A percentile compares a stretch with the other conserved stretches of the same genome.
phyloP scores from a whole-genome alignment of 2,797 vertebrate genomes.

The Sandelia bainsii region DNA sequence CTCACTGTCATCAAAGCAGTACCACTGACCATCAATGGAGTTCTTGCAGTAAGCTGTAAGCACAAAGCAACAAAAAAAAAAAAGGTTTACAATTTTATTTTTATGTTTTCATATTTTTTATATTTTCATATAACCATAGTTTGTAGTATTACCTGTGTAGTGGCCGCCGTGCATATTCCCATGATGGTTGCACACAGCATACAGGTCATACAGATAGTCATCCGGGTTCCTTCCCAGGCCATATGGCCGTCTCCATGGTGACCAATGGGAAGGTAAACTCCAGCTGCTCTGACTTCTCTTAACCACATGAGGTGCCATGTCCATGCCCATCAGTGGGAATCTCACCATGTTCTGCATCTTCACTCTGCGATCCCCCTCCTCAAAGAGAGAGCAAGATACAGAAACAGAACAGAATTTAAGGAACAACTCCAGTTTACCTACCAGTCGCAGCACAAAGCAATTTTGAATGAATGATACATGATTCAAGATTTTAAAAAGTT shows the following conservation, averaged over 20 bases:
- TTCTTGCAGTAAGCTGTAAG: conserved; percentile 95
- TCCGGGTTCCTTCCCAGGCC: conserved; percentile 96
- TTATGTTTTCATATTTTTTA: neutral
- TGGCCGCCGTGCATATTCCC: conserved; percentile 99
- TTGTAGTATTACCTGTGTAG: conserved; percentile 90
- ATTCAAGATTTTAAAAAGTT: too few relatives aligned
- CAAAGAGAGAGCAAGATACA: conserved; percentile 3
- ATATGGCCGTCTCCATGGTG: conserved; percentile 96
- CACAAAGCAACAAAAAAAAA: neutral
- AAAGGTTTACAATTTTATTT: neutral
- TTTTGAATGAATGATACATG: too few relatives aligned
- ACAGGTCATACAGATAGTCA: conserved; percentile 97
- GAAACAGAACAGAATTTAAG: neutral
- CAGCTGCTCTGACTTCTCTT: conserved; percentile 99
- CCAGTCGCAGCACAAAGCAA: neutral
- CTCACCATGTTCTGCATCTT: conserved; percentile 98
- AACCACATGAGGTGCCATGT: conserved; percentile 99
- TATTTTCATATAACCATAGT: too few relatives aligned
- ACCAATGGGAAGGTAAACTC: conserved; percentile 98
- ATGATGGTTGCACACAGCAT: conserved; percentile 98
- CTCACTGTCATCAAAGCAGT: conserved; percentile 98
- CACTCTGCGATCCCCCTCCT: conserved; percentile 95
- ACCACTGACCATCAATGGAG: conserved; percentile 97
- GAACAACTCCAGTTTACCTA: neutral
- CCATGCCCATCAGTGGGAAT: conserved; percentile 94